phyloP scores from a whole-genome alignment of 2,888 invertebrate genomes.

The Ophion ventricosus region DNA sequence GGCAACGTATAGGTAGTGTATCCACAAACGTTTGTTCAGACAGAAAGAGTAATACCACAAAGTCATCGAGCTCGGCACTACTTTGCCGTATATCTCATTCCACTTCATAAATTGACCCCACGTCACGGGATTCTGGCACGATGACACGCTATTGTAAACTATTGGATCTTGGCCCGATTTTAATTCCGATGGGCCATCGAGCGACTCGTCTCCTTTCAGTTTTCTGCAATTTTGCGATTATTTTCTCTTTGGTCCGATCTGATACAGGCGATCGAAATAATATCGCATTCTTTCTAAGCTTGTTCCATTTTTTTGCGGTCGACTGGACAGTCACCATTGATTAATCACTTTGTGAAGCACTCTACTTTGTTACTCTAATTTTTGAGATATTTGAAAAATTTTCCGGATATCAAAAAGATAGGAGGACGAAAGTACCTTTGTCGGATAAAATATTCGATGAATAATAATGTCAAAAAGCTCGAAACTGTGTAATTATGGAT shows the following conservation, averaged over 20 bases:
- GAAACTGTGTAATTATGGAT: no score
- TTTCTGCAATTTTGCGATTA: slow-evolving; percentile 29
- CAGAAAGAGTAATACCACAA: slow-evolving; percentile 88
- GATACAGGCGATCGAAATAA: no score
- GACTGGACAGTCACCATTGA: no score
- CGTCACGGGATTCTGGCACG: slow-evolving; percentile 91
- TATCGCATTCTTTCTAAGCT: no score
- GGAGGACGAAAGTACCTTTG: no score
- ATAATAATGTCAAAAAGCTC: no score
- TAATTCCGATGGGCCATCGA: neutral
- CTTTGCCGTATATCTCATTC: slow-evolving; percentile 84
- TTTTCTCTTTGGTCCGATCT: neutral
- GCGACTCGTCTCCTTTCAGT: neutral
- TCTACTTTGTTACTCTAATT: no score
- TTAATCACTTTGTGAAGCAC: no score
- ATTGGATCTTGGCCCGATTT: slow-evolving; percentile 83
- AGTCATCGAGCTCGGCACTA: slow-evolving; percentile 85
- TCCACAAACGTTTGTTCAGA: slow-evolving; percentile 85
- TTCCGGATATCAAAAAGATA: no score
- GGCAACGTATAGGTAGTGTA: slow-evolving; percentile 84
- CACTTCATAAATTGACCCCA: slow-evolving; percentile 88
- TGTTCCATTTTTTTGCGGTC: no score
- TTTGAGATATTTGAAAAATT: no score
- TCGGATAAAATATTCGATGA: no score
- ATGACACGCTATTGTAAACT: slow-evolving; percentile 94